Base-by-base conservation (phyloP, 2,113 vertebrate species). In the Zosterops borbonicus region DNA sequence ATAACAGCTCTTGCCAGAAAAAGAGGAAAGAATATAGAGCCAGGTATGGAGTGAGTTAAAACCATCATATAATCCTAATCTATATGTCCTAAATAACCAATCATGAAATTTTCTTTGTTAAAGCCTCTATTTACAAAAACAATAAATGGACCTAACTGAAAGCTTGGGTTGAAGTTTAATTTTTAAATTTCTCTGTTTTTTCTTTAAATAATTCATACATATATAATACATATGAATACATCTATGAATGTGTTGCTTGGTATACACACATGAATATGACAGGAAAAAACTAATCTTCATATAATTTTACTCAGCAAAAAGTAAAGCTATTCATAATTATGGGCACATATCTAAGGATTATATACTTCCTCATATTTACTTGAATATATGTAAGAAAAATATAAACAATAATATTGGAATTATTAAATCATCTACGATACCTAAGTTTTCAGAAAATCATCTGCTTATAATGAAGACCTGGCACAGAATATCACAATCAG, bases 231-330 rank as follows among this genome's bases (percentile, higher is more conserved):
- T 35, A 44, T 49, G 21, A 67, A 35, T 25, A 17, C 13, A 14
- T 31, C 25, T 35, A 44, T 0, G 0, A 60, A 80, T 56, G 39
- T 50, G 42, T n/a, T 41, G n/a, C 7, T 58, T 0, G 0, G 14
- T 50, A 76, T 68, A n/a, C 9, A 78, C 28, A 35, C 6, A 25
- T 31, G 12, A 3, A 46, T 60, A 28, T 52, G 22, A 9, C 15
- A 83, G 12, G 14, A 4, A 46, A 87, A 24, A 78, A 21, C 9
- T 55, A 47, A 19, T 37, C 41, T 55, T 63, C 7, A 63, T 63
- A 17, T 19, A 20, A 75, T 52, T 73, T 24, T 52, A 35, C 14
- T 49, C n/a, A 73, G 25, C 12, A 67, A 55, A 60, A 76, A 46
- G 4, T 50, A 50, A 23, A 85, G 3, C 39, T 71, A 56, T 75